Conservation (phyloP, 2,113 vertebrate genomes). For the Trogon surrucura region DNA sequence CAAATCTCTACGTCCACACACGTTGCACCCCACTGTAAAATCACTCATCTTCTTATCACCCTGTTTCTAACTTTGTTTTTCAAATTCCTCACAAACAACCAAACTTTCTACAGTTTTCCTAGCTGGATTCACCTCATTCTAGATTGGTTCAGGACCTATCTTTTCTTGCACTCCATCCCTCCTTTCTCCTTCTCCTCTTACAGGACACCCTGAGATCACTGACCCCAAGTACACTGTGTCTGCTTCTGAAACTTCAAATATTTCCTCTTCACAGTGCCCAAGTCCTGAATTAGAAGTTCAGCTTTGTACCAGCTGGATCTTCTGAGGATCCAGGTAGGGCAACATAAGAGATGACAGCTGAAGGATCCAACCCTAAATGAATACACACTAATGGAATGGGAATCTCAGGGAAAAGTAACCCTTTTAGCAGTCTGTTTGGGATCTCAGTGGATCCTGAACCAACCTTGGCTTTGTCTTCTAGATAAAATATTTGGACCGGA, state of each 20-base stretch:
- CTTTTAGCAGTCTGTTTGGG: background rate
- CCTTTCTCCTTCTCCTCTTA: background rate
- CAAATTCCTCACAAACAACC: accelerated
- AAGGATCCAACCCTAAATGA: background rate
- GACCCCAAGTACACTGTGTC: background rate
- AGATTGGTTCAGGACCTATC: accelerated
- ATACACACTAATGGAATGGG: background rate
- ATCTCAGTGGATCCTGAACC: background rate
- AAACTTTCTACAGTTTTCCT: accelerated
- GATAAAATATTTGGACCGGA: background rate
- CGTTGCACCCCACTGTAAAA: background rate
- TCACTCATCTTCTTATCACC: accelerated
- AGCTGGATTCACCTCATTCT: background rate
- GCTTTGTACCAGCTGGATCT: background rate
- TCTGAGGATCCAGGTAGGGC: background rate
- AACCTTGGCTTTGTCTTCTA: background rate
- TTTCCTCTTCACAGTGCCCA: background rate
- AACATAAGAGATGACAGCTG: background rate
- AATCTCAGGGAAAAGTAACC: background rate
- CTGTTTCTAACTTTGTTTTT: background rate
- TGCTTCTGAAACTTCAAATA: background rate
- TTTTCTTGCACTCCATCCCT: background rate
- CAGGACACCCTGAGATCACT: background rate
- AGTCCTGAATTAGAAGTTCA: background rate
- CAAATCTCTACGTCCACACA: accelerated